These are phyloP conservation scores for Congeria kusceri DNA, from an alignment of 2,888 invertebrate genomes.

Conservation along the genomic window DNA sequence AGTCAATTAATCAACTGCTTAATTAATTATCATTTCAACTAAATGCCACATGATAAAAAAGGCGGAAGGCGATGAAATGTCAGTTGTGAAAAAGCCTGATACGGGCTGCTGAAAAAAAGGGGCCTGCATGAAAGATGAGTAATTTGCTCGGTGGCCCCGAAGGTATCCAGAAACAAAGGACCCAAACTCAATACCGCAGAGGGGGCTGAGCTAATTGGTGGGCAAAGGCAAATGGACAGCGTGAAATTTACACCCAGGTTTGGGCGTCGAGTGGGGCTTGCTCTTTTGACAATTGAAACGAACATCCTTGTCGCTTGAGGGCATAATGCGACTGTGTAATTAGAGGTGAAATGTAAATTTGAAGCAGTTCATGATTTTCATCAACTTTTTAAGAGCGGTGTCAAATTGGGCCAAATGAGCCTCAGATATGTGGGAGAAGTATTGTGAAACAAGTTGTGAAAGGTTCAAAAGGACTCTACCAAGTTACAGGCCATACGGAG, in stretches of 20 bases:
- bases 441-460: too few relatives aligned
- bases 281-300: conserved; percentile 64
- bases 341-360: conserved; percentile 52
- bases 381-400: too few relatives aligned
- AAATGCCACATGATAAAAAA: too few relatives aligned
- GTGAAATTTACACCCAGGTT: conserved; percentile 65
- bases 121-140: neutral
- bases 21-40: too few relatives aligned
- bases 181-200: conserved; percentile 50
- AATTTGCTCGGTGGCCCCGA: conserved; percentile 16
- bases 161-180: conserved; percentile 48
- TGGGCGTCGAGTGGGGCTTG: conserved; percentile 47
- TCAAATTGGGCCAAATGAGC: too few relatives aligned
- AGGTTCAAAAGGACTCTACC: too few relatives aligned
- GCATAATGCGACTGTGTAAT: conserved; percentile 34
- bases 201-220: conserved; percentile 62
- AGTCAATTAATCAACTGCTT: too few relatives aligned
- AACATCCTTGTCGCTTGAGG: conserved; percentile 53
- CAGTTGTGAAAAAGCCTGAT: neutral
- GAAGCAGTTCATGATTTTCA: neutral
- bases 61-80: neutral
- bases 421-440: too few relatives aligned
- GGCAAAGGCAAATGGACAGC: conserved; percentile 60
- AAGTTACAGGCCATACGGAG: too few relatives aligned
- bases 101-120: conserved; percentile 19